Evolutionary conservation across 2,113 vertebrate species (phyloP).

Genomic region (Sylvietta virens): DNA sequence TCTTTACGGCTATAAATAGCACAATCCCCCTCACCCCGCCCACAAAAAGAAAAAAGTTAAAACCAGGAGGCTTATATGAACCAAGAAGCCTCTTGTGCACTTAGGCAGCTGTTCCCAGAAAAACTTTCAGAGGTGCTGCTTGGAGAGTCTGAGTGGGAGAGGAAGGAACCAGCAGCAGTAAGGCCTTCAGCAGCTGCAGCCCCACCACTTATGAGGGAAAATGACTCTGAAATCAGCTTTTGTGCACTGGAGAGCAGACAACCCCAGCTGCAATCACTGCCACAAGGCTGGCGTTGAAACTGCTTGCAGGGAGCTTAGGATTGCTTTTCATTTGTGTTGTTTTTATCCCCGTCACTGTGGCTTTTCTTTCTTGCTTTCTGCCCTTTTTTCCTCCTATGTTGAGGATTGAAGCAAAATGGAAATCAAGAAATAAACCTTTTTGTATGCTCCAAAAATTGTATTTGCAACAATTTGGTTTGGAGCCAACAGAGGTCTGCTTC

Average conservation of each 20-base stretch:
- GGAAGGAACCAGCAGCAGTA: not conserved
- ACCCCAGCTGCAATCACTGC: not conserved
- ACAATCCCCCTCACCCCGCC: not conserved
- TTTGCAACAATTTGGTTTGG: not conserved
- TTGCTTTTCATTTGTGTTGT: not conserved
- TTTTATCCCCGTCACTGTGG: too few species aligned
- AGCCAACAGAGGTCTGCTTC: not conserved
- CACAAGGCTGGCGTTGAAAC: not conserved
- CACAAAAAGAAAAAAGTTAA: not conserved
- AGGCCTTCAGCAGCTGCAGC: not conserved
- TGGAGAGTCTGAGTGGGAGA: not conserved
- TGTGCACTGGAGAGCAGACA: not conserved
- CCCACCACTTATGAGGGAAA: fast-evolving
- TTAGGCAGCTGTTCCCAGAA: not conserved
- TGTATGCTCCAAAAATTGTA: not conserved
- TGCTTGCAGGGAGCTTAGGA: not conserved
- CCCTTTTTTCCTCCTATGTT: not conserved
- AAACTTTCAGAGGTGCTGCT: not conserved
- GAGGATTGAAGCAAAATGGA: not conserved
- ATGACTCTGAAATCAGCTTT: not conserved
- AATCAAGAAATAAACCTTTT: not conserved
- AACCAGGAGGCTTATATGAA: not conserved
- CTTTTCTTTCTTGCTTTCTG: not conserved
- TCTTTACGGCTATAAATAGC: not conserved
- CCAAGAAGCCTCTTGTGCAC: not conserved